Evolutionary conservation across 2,797 vertebrate species (phyloP).

Genomic region (Hirundo rustica): DNA sequence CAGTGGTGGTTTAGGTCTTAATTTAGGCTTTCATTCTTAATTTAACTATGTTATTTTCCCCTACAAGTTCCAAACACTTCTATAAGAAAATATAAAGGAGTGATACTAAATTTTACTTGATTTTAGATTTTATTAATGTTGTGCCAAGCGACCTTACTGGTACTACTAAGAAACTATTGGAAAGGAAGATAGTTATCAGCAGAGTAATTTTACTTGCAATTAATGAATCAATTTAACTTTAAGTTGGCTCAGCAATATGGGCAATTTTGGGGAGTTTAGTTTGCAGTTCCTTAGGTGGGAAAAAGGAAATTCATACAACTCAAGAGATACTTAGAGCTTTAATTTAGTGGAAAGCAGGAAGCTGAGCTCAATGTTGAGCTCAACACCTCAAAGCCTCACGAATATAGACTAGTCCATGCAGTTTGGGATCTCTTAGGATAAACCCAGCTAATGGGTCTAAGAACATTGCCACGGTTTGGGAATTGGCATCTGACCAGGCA

Average conservation of each 20-base stretch:
- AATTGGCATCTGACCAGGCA: background rate
- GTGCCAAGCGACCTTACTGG: background rate
- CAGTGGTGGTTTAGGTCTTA: background rate
- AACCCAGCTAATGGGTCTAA: fast-evolving
- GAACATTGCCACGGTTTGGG: background rate
- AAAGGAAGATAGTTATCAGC: background rate
- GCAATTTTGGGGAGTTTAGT: background rate
- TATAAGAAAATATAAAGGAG: background rate
- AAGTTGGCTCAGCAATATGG: background rate
- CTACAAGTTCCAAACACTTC: background rate
- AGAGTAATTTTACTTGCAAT: background rate
- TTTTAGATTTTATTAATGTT: background rate
- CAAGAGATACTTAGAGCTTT: background rate
- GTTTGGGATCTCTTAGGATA: background rate
- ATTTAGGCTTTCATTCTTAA: background rate
- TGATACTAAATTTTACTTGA: background rate
- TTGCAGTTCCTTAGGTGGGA: background rate
- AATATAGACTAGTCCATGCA: background rate
- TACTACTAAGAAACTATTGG: background rate
- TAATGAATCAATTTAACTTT: background rate
- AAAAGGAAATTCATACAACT: background rate
- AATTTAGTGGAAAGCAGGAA: background rate
- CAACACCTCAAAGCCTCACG: background rate
- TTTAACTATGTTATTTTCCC: background rate
- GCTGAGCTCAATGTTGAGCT: background rate